Base-by-base conservation (phyloP, 2,113 vertebrate species). In the Corythaixoides concolor region DNA sequence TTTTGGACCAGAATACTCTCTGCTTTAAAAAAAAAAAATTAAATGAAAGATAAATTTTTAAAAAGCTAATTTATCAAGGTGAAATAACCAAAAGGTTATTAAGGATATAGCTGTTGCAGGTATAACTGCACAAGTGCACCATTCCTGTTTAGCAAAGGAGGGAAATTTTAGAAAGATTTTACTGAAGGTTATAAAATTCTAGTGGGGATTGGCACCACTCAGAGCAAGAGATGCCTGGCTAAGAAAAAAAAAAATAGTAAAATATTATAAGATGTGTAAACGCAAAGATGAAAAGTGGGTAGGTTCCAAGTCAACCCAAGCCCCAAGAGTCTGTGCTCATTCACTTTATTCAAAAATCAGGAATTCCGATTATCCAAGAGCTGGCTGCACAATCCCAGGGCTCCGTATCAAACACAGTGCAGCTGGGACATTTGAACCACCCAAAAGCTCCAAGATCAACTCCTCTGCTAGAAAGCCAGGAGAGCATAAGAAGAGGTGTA, bases 311-410 rank as follows among this genome's bases (percentile, higher is more conserved):
- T 5, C 55, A 92, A 81, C 39, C 14, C n/a, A 49, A 62, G 41
- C 24, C 33, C 60, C 69, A 39, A 39, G 2, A 23, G 13, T 6
- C 3, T 8, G 12, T 23, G 24, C 9, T 33, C 2, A 0, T 24
- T 47, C 50, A 26, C 6, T 10, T 39, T 22, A 56, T 39, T 30
- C 30, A 69, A n/a, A 39, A 74, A 23, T 11, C 27, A 74, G 45
- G 32, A 85, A 75, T 45, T 79, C 24, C 7, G 56, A 12, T 39
- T 5, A 59, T 8, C 50, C 37, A 37, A n/a, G 39, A 88, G 30
- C 49, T 73, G 64, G 16, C 78, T 81, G 77, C 26, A n/a, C 89
- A 56, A 3, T 4, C 27, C 60, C 50, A 75, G 68, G 27, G 60
- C 41, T 10, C 9, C 41, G 26, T 8, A 4, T 20, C 28, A 81